Percentiles rank a stretch among this genome's conserved stretches.
Evolutionary conservation across 37 sponge, comb jelly and placozoan species (phyloP).

Genomic region (Beroe ovata): DNA sequence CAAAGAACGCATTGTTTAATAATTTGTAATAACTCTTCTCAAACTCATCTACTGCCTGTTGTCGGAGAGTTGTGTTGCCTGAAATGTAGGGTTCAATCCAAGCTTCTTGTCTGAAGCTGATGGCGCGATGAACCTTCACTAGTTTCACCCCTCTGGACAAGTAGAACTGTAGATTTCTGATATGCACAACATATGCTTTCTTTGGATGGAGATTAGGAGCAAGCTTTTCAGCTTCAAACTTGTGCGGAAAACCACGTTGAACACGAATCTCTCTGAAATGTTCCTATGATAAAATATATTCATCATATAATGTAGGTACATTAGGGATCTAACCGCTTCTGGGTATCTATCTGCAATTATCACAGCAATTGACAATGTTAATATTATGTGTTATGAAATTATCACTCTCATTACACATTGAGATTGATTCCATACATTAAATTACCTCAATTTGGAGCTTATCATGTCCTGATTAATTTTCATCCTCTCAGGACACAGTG

Average conservation of each 20-base stretch:
- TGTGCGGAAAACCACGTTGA: background rate
- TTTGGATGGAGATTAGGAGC: constrained; percentile 63
- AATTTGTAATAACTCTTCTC: constrained; percentile 50
- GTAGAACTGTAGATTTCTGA: constrained; percentile 65
- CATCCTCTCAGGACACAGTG: constrained; percentile 49
- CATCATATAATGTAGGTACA: too few relatives aligned
- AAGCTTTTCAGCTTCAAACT: constrained; percentile 6
- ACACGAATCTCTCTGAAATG: constrained; percentile 63
- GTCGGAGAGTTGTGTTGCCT: constrained; percentile 25
- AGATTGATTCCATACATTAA: background rate
- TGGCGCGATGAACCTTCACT: background rate
- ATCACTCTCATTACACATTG: too few relatives aligned
- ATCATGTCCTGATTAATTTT: constrained; percentile 17
- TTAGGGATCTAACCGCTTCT: too few relatives aligned
- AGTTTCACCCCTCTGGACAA: constrained; percentile 28
- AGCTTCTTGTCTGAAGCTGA: constrained; percentile 52
- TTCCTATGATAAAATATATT: too few relatives aligned
- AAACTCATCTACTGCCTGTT: constrained; percentile 52
- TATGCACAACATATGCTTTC: constrained; percentile 16
- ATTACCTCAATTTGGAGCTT: constrained; percentile 29
- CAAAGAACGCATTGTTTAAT: constrained; percentile 41
- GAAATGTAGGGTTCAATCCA: constrained; percentile 66
- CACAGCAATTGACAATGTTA: too few relatives aligned
- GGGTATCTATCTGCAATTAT: too few relatives aligned
- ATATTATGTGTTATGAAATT: too few relatives aligned